Evolutionary conservation across 2,888 invertebrate species (phyloP).

Genomic region (Dinocampus coccinellae): DNA sequence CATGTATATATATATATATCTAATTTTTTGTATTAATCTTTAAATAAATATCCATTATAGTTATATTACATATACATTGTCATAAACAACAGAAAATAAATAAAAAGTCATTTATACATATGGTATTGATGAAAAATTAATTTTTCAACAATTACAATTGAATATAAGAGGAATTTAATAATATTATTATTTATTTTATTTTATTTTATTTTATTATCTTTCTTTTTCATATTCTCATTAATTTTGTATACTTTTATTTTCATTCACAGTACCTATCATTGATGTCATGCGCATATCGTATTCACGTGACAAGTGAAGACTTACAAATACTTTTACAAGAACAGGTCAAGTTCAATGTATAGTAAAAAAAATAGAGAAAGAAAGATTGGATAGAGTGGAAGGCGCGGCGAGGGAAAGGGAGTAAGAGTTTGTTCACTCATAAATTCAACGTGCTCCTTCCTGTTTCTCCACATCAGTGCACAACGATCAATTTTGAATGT

Average conservation of each 20-base stretch:
- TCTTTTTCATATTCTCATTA: too few species aligned
- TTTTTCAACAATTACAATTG: too few species aligned
- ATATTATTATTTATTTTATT: too few species aligned
- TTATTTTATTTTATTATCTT: background rate
- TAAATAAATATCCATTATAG: too few species aligned
- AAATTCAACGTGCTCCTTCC: conserved; percentile 12
- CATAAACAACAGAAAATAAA: too few species aligned
- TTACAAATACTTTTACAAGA: background rate
- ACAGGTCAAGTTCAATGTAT: conserved; percentile 22
- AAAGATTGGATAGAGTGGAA: too few species aligned
- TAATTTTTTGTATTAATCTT: background rate
- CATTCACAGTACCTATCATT: background rate
- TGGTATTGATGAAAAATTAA: too few species aligned
- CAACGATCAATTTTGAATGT: background rate
- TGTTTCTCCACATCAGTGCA: background rate
- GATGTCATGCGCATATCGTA: background rate
- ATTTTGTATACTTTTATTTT: background rate
- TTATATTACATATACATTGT: too few species aligned
- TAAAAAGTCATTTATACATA: too few species aligned
- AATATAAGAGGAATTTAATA: too few species aligned
- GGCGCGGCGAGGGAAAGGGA: too few species aligned
- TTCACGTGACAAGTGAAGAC: background rate
- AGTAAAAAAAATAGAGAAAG: too few species aligned
- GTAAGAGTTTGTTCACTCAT: conserved; percentile 8
- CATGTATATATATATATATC: background rate